Evolutionary conservation across 2,797 vertebrate genomes (phyloP), one percentile per base, ranked within the genome.

Genomic region (Meda fulgida): DNA sequence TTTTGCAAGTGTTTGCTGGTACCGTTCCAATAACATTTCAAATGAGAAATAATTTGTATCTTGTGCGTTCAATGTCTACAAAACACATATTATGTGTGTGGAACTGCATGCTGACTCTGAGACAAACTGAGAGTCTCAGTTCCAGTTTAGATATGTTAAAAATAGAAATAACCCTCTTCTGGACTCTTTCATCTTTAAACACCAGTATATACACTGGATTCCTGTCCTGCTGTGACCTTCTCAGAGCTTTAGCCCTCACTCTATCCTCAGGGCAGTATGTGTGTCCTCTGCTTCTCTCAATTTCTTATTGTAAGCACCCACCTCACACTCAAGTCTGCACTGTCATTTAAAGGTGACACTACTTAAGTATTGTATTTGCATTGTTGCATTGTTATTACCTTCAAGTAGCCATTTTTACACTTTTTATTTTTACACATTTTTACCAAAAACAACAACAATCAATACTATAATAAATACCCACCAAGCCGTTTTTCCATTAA

Each of bases 271-370:
- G 46, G 65, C 65, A 3, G 40, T 65, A 11, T 65, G 53, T 29
- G 21, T n/a, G n/a, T 84, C 40, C 31, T 63, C 69, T 19, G 29
- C 40, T 65, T 83, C 31, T 75, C 21, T 51, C 36, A 19, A 31
- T 38, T 55, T 69, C 72, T 40, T 11, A 36, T 67, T 76, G 90
- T 90, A 87, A 92, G 88, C 85, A 72, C 38, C 81, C 87, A 87
- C 90, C 87, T 88, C 86, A 87, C 46, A 46, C 88, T 85, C 88
- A 90, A 85, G 87, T 88, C 81, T 90, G 40, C 40, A 40, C 86
- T 69, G 48, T 85, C 73, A 73, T 75, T 80, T 78, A 83, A 86
- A 65, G 69, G 3, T 67, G 87, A 87, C 87, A 85, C 87, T 91
- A 86, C 85, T 46, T 26, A 53, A 85, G 72, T n/a, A n/a, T n/a